These are phyloP conservation scores for Hyppa rectilinea DNA, from an alignment of 2,888 invertebrate genomes.

Conservation along the genomic window DNA sequence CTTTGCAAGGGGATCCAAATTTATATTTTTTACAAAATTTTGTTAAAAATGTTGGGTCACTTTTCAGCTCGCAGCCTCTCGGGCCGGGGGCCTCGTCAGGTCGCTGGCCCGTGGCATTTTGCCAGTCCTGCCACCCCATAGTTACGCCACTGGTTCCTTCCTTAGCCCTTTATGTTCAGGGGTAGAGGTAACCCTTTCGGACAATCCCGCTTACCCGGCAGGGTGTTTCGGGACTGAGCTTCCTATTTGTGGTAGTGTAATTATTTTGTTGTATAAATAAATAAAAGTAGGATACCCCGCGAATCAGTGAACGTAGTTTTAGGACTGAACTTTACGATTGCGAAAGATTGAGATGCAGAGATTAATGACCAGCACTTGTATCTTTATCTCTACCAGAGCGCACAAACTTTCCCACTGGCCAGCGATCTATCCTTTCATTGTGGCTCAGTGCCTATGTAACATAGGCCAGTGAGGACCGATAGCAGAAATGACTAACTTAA, in stretches of 20 bases:
- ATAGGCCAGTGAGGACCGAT: not conserved
- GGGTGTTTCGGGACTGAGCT: not conserved
- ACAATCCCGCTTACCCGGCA: too few relatives aligned
- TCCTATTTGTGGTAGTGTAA: not conserved
- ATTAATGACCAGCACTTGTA: not conserved
- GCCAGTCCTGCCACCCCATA: too few relatives aligned
- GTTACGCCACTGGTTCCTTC: too few relatives aligned
- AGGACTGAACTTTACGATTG: not conserved
- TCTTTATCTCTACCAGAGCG: not conserved
- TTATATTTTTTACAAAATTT: too few relatives aligned
- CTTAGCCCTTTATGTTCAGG: too few relatives aligned
- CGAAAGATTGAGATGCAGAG: not conserved
- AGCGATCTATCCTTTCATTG: not conserved
- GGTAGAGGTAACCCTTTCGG: too few relatives aligned
- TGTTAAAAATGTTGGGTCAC: too few relatives aligned
- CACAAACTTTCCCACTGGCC: not conserved
- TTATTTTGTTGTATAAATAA: not conserved
- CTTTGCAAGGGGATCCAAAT: too few relatives aligned
- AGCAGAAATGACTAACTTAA: constrained; percentile 1
- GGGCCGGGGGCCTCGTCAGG: too few relatives aligned
- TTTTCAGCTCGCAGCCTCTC: too few relatives aligned
- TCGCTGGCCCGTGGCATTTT: too few relatives aligned
- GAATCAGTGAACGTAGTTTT: not conserved
- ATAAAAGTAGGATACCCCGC: not conserved
- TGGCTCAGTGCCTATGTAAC: not conserved